Conservation (phyloP, 2,797 vertebrate genomes). For the Caiman crocodilus region DNA sequence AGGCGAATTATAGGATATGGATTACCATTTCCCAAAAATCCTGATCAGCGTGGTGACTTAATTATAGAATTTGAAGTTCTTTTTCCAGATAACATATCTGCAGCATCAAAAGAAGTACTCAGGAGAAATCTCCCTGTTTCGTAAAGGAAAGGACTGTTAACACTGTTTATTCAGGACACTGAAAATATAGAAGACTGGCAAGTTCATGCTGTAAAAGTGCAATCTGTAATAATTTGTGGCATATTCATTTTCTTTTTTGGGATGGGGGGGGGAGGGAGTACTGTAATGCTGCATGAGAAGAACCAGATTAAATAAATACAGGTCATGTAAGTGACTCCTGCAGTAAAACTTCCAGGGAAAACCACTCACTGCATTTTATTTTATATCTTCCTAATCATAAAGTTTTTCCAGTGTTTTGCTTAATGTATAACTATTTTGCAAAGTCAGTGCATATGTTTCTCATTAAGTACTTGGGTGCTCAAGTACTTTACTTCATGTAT, state of each 20-base stretch:
- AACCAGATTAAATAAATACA: slow-evolving; percentile 72
- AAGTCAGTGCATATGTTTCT: slow-evolving; percentile 60
- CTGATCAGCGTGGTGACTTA: slow-evolving; percentile 95
- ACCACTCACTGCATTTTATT: slow-evolving; percentile 70
- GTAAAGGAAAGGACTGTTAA: slow-evolving; percentile 67
- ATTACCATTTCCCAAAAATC: slow-evolving; percentile 96
- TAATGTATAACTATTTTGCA: slow-evolving; percentile 64
- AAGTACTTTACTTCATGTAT: slow-evolving; percentile 70
- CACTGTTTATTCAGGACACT: slow-evolving; percentile 79
- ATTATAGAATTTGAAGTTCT: slow-evolving; percentile 98
- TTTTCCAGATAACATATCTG: slow-evolving; percentile 94
- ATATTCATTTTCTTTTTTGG: slow-evolving; percentile 66
- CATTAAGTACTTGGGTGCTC: slow-evolving; percentile 63
- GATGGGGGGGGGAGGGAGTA: slow-evolving; percentile 61
- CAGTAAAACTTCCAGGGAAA: slow-evolving; percentile 74
- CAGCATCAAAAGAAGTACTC: slow-evolving; percentile 96
- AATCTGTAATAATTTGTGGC: slow-evolving; percentile 83
- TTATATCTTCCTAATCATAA: slow-evolving; percentile 73
- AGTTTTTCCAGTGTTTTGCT: slow-evolving; percentile 73
- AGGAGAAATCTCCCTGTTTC: slow-evolving; percentile 96
- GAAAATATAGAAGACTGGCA: slow-evolving; percentile 80
- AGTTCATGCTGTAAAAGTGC: slow-evolving; percentile 82
- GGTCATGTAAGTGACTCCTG: slow-evolving; percentile 75
- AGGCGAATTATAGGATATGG: slow-evolving; percentile 95
- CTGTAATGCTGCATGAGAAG: slow-evolving; percentile 81